Evolutionary conservation across 2,113 vertebrate species (phyloP).

Genomic region (Brachirus orientalis): DNA sequence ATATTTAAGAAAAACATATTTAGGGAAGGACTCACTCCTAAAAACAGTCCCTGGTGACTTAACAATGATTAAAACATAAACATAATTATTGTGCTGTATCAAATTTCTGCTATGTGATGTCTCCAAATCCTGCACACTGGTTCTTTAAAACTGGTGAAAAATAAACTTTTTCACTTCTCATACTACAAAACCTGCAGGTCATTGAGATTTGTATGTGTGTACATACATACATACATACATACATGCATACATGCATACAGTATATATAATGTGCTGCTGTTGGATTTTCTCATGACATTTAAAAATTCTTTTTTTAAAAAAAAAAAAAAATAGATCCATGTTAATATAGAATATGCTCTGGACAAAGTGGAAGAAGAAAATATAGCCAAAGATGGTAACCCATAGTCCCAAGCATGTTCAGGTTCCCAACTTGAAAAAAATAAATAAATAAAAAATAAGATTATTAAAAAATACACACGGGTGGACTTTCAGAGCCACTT

Average conservation of each 20-base stretch:
- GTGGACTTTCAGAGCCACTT: constrained; percentile 52
- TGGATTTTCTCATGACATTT: constrained; percentile 42
- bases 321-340: constrained; percentile 27
- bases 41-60: neutral
- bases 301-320: constrained; percentile 38
- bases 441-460: constrained; percentile 2
- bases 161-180: constrained; percentile 37
- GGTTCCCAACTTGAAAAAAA: constrained; percentile 49
- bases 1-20: too few species aligned
- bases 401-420: constrained; percentile 59
- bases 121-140: neutral
- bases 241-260: too few species aligned
- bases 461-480: constrained; percentile 1
- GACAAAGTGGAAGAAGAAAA: constrained; percentile 35
- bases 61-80: neutral
- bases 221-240: too few species aligned
- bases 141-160: constrained; percentile 22
- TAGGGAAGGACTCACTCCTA: neutral
- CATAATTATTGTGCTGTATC: neutral
- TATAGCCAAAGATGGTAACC: constrained; percentile 71
- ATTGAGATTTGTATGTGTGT: constrained; percentile 2
- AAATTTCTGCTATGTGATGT: neutral
- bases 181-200: constrained; percentile 29
- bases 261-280: constrained; percentile 57
- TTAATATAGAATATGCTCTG: constrained; percentile 60